Percentiles rank a stretch among this genome's conserved stretches.
phyloP scores from a whole-genome alignment of 2,113 vertebrate species.

The Datnioides undecimradiatus region DNA sequence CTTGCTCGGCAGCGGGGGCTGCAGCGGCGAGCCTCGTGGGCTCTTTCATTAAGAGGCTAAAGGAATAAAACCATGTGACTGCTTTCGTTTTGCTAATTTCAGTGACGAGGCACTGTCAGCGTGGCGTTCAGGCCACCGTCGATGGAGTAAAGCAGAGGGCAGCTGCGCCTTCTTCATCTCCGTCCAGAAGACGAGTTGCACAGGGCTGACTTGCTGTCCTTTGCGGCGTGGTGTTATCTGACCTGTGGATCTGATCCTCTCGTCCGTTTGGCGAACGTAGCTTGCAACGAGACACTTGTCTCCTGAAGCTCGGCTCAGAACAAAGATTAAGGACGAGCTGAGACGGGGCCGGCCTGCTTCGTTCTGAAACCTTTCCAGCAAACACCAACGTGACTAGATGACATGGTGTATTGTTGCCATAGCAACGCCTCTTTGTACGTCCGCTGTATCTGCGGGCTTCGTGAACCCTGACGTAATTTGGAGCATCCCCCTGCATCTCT shows the following conservation, averaged over 20 bases:
- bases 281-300: no score
- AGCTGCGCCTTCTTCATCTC: not conserved
- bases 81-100: not conserved
- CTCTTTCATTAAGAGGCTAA: constrained; percentile 4
- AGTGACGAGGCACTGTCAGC: not conserved
- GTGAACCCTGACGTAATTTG: no score
- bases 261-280: no score
- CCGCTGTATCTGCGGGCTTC: no score
- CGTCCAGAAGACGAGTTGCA: not conserved
- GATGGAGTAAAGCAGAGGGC: not conserved
- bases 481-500: no score
- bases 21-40: not conserved
- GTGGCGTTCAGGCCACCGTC: not conserved
- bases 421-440: no score
- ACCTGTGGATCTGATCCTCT: not conserved
- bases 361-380: no score
- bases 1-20: not conserved
- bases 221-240: not conserved
- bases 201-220: not conserved
- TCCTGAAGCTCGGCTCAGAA: no score
- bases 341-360: no score
- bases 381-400: no score
- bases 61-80: not conserved
- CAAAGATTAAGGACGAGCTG: no score
- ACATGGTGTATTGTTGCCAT: no score